Evolutionary conservation across 2,113 vertebrate species (phyloP).

Genomic region (Calyptomena viridis): DNA sequence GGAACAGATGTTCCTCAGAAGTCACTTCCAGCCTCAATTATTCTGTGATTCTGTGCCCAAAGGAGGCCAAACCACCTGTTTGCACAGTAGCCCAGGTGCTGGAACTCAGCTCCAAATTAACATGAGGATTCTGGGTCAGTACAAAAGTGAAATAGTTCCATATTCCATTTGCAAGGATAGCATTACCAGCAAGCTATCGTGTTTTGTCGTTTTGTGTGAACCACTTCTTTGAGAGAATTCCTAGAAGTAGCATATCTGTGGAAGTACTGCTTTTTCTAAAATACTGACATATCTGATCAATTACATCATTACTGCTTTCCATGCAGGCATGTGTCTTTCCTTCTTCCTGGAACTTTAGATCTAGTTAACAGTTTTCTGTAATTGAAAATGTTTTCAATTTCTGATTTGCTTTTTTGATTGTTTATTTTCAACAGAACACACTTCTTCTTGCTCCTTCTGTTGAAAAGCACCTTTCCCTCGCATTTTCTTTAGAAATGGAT

Average conservation of each 20-base stretch:
- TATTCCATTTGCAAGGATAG: background rate
- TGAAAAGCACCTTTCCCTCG: background rate
- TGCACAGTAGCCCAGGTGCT: background rate
- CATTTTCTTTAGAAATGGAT: background rate
- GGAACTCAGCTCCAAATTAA: background rate
- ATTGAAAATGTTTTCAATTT: background rate
- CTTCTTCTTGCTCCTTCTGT: background rate
- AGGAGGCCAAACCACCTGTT: background rate
- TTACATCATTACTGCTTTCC: background rate
- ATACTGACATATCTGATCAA: background rate
- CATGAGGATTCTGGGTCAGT: background rate
- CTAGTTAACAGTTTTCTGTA: background rate
- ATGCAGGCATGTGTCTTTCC: background rate
- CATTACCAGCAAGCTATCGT: background rate
- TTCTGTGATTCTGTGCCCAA: background rate
- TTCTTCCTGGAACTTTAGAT: background rate
- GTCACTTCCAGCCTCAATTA: background rate
- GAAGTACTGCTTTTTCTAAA: background rate
- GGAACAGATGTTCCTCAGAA: background rate
- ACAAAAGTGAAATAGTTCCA: background rate
- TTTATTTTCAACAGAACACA: background rate
- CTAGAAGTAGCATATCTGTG: background rate
- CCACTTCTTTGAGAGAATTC: background rate
- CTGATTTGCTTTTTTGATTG: background rate
- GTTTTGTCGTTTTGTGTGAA: background rate